Evolutionary conservation across 2,888 invertebrate species (phyloP).

Genomic region (Lasiommata megera): DNA sequence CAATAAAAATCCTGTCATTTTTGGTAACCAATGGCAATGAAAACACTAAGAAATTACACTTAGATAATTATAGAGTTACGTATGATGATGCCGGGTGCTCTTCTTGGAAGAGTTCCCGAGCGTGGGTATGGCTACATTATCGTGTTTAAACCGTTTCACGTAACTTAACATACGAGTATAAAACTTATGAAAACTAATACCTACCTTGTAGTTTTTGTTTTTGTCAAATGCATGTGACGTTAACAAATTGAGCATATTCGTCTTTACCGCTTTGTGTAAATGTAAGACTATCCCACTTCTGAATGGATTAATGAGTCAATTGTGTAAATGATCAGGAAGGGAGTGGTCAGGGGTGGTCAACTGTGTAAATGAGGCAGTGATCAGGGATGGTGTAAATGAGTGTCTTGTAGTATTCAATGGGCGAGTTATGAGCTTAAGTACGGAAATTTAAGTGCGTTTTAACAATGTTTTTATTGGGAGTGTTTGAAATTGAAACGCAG

Average conservation of each 20-base stretch:
- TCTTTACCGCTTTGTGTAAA: not conserved
- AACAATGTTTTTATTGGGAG: not conserved
- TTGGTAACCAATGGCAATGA: conserved; percentile 81
- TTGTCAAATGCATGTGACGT: not conserved
- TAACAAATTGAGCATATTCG: not conserved
- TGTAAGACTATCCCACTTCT: not conserved
- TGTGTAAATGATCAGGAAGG: too few relatives aligned
- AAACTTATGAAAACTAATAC: not conserved
- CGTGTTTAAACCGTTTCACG: not conserved
- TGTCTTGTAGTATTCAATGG: not conserved
- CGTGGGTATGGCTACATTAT: conserved; percentile 16
- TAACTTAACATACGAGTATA: not conserved
- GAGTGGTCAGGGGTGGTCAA: too few relatives aligned
- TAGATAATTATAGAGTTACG: conserved; percentile 67
- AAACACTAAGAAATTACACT: conserved; percentile 70
- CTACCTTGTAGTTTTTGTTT: not conserved
- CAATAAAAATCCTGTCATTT: conserved; percentile 79
- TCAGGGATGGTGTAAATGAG: not conserved
- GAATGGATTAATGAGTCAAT: not conserved
- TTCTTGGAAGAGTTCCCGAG: conserved; percentile 64
- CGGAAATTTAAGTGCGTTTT: not conserved
- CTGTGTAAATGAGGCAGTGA: not conserved
- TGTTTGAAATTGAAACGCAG: not conserved
- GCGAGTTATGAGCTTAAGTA: not conserved
- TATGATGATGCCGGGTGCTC: conserved; percentile 56